Base-by-base conservation (phyloP, 2,888 invertebrate species). In the Julus scandinavius region DNA sequence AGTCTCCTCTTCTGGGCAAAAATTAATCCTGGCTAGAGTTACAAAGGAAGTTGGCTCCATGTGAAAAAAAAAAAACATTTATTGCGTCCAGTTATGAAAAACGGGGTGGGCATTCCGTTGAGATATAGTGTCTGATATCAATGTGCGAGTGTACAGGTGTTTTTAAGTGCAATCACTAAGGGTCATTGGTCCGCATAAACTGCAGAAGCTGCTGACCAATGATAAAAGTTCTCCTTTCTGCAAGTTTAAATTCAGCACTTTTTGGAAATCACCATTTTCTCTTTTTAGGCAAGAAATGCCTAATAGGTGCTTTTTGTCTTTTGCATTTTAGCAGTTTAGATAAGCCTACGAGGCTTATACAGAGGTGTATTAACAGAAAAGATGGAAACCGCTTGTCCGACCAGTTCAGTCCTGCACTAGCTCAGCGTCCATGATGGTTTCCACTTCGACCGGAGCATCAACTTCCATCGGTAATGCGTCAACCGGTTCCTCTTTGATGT, bases 401-500 rank as follows among this genome's bases (percentile, higher is more conserved):
- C 29, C 80, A 72, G 80, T 11, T 80, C 80, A 80, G 6, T 80
- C 80, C 13, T 38, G 9, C 11, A 80, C 11, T 3, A 29, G 6
- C 38, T 80, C 80, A 38, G 29, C 13, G 80, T 80, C 80, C 0
- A 38, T 13, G 11, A 80, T 80, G 38, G 3, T 80, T 13, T 38
- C 80, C 1, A 80, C 38, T 20, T 38, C 80, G 13, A 5, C 80
- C 11, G 80, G 80, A 80, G 13, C 13, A 3, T 13, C 15, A 38
- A 38, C 13, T 80, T 80, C 80, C 29, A 13, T 4, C 13, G 38
- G 11, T 11, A 4, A 4, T 11, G 7, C 1, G 38, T 80, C 80
- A 29, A 80, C 29, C 11, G 80, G 80, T 13, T 80, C 80, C 38
- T 80, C 80, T 13, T 80, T 80, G 80, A 80, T 38, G 80, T 80